Base-by-base conservation (phyloP, 2,113 vertebrate genomes). In the Sarotherodon lohbergeri region DNA sequence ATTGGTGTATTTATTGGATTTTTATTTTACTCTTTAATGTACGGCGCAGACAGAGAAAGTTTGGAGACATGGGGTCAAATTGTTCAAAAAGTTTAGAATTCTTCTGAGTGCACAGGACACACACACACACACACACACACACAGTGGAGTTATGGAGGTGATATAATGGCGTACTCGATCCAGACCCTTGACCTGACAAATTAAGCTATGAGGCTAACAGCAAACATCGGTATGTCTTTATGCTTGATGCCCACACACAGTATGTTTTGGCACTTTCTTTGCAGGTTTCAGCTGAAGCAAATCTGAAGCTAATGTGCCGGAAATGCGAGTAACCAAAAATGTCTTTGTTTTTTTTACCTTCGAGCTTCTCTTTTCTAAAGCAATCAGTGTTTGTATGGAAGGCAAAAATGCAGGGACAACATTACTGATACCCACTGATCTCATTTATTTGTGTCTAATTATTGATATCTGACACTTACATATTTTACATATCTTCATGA, bases 361-460 rank as follows among this genome's bases (percentile, higher is more conserved):
- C 19, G 27, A 59, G 12, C 63, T 39, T 66, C 41, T 80, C 32
- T 76, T 78, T 88, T 73, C 24, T 55, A 32, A 32, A 50, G 46
- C 6, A n/a, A 52, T 73, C 54, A 71, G 19, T 87, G 80, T 89
- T 90, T 87, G 43, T 80, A 24, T 43, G 84, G 55, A 9, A 16
- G 48, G 16, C 78, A 90, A 86, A 90, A 85, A 79, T 56, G 61
- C 54, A 79, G 22, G 68, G 41, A 81, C 76, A 85, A 48, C 78
- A 63, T 85, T 88, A 86, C 83, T 87, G 78, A 87, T 82, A 73
- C 10, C 86, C 68, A 78, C 63, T 52, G 73, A 89, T 85, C 85
- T 79, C 29, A 50, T 55, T 91, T 82, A 85, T 54, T 59, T 92
- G 81, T 19, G n/a, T 29, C 82, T 83, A 54, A 82, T 91, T 87